These are phyloP conservation scores for Lepilemur ruficaudatus DNA, from an alignment of 2,797 vertebrate genomes.

Conservation along the genomic window DNA sequence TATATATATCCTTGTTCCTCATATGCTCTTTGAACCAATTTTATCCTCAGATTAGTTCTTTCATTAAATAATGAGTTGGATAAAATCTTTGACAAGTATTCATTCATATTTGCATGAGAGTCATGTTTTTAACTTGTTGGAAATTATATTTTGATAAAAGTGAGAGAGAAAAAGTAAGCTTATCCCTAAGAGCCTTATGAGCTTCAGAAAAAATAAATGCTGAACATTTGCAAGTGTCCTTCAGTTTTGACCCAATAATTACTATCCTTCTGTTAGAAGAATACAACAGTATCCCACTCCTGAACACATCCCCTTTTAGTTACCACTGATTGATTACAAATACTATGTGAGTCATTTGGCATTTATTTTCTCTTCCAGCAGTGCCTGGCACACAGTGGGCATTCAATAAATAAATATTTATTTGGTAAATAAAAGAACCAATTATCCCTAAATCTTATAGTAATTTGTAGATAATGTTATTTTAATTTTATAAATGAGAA, in stretches of 20 bases:
- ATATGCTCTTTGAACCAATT: not conserved
- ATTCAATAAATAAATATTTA: not conserved
- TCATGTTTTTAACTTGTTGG: slow-evolving; percentile 7
- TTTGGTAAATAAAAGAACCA: not conserved
- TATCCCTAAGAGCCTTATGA: not conserved
- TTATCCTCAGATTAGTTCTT: not conserved
- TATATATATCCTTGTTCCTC: not conserved
- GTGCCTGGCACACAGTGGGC: not conserved
- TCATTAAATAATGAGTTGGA: not conserved
- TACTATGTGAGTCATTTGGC: not conserved
- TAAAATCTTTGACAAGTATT: slow-evolving; percentile 33
- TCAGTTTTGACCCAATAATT: not conserved
- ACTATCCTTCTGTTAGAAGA: not conserved
- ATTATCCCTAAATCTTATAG: not conserved
- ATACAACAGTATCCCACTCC: not conserved
- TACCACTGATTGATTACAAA: not conserved
- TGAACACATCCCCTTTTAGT: not conserved
- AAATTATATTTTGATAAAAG: slow-evolving; percentile 23
- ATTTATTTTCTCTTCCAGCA: not conserved
- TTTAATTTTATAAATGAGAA: not conserved
- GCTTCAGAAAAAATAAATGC: not conserved
- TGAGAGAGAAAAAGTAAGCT: not conserved
- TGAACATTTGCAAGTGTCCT: not conserved
- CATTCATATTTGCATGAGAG: not conserved
- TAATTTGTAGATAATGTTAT: not conserved